A percentile compares a stretch with the other conserved stretches of the same genome.
Conservation (phyloP, 2,888 invertebrate species). For the Calameuta idolon region DNA sequence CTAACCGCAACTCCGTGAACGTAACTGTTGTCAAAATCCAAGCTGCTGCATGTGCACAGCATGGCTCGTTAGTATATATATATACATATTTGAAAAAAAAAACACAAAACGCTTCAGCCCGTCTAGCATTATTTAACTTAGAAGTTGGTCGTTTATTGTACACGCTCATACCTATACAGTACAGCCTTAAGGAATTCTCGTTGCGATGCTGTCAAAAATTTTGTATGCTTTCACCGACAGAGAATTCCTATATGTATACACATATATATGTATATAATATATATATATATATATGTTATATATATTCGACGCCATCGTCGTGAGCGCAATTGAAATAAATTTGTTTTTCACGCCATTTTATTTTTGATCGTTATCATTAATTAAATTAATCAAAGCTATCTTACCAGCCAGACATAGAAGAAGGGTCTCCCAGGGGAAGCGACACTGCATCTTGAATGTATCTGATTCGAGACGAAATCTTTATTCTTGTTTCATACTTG, state of each 20-base stretch:
- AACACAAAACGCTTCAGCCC: conserved; percentile 12
- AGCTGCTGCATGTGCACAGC: conserved; percentile 60
- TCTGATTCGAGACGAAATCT: background rate
- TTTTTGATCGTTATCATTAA: background rate
- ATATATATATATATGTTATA: too few relatives aligned
- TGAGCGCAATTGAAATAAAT: background rate
- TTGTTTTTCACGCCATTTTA: background rate
- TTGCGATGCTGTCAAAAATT: background rate
- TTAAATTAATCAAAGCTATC: background rate
- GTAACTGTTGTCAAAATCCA: conserved; percentile 1
- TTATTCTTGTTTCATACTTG: background rate
- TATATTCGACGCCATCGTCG: background rate
- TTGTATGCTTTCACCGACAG: background rate
- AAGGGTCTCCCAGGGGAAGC: background rate
- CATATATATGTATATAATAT: background rate
- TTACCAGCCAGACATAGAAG: background rate
- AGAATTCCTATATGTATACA: background rate
- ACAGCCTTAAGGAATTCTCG: background rate
- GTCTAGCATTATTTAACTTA: background rate
- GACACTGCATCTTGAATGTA: background rate
- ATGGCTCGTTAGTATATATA: conserved; percentile 45
- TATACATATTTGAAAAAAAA: background rate
- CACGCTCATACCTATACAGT: background rate
- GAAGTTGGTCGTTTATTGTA: background rate
- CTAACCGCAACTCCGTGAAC: background rate